A percentile compares a stretch with the other conserved stretches of the same genome.
Evolutionary conservation across 2,888 invertebrate species (phyloP).

Genomic region (Xestia sexstrigata): DNA sequence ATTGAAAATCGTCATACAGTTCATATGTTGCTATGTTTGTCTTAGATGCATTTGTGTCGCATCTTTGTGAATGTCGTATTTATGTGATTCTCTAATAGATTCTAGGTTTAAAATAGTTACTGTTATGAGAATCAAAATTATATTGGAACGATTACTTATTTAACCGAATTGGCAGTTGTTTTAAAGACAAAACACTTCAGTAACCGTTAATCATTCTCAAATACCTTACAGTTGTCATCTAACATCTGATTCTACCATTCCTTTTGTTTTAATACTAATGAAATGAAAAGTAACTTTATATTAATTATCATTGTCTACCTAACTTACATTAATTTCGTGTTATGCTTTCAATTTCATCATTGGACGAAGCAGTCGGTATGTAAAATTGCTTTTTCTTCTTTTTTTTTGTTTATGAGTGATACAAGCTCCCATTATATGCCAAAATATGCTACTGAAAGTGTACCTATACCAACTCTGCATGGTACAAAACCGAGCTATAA

Average conservation of each 20-base stretch:
- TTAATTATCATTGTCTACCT: conserved; percentile 60
- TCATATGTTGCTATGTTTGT: conserved; percentile 59
- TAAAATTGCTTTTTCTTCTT: conserved; percentile 77
- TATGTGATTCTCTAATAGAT: conserved; percentile 34
- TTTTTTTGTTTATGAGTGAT: conserved; percentile 72
- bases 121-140: conserved; percentile 37
- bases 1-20: conserved; percentile 18
- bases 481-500: conserved; percentile 64
- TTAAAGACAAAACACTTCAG: conserved; percentile 35
- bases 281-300: conserved; percentile 45
- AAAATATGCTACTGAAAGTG: conserved; percentile 55
- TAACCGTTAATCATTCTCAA: conserved; percentile 40
- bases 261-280: conserved; percentile 22
- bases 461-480: conserved; percentile 72
- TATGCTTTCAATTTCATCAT: conserved; percentile 85
- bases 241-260: conserved; percentile 3
- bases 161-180: conserved; percentile 44
- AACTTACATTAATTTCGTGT: conserved; percentile 80
- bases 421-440: conserved; percentile 73
- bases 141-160: conserved; percentile 10
- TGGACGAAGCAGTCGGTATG: conserved; percentile 89
- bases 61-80: conserved; percentile 52
- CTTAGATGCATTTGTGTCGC: conserved; percentile 61
- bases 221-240: conserved; percentile 5
- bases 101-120: conserved; percentile 52